Base-by-base conservation (phyloP, 1,140 invertebrate species). In the Drosophila fuyamai region DNA sequence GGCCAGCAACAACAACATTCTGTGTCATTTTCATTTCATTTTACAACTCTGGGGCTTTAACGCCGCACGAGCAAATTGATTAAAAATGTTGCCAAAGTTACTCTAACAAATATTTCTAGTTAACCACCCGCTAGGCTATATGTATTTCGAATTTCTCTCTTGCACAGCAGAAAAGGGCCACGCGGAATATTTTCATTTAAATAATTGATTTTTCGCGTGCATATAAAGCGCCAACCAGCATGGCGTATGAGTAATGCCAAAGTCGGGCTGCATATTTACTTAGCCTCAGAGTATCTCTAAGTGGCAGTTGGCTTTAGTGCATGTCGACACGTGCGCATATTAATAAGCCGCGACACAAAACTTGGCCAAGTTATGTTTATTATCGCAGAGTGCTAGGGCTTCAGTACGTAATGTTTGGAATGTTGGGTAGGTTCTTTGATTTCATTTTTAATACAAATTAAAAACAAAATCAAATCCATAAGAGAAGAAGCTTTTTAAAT, bases 131-230 rank as follows among this genome's bases (percentile, higher is more conserved):
- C 60, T 40, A 54, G 68, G 72, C 59, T 65, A 65, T 72, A 76
- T 86, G 82, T 78, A 79, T 71, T 86, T 74, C 35, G 13, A 75
- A 68, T 77, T 80, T 79, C 46, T 32, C 65, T 59, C 44, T 38
- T 36, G 43, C 44, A 50, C 10, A 55, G 51, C 23, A 51, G 18
- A 4, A 43, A 48, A 4, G 40, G 10, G 18, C 27, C 14, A 41
- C 4, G 36, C 32, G 38, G 48, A 77, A 70, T 76, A 88, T 88
- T 86, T 86, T 74, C 84, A 88, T 88, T 88, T 88, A 76, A 89
- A 88, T 88, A 88, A 88, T 88, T 88, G 84, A 88, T 89, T 88
- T 88, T 89, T 88, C 77, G 84, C 84, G 80, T 88, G 84, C 76
- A 81, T 76, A 82, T 55, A 58, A 40, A 44, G 54, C 68, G 41